These are phyloP conservation scores for Drosophila subpulchrella DNA, from an alignment of 1,140 invertebrate species.

Conservation along the genomic window DNA sequence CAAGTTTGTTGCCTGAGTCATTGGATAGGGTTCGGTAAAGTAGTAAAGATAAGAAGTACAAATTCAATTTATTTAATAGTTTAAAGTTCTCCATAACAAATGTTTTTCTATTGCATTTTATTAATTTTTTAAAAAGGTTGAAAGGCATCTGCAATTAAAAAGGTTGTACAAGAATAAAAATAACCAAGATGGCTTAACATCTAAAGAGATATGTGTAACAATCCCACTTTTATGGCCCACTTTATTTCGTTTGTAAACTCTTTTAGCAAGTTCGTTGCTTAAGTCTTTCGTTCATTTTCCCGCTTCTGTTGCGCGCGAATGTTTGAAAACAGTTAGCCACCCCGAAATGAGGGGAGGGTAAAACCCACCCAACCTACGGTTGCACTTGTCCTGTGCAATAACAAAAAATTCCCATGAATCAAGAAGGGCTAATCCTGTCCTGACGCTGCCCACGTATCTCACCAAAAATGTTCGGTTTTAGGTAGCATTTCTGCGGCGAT, in stretches of 20 bases:
- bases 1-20: too few relatives aligned
- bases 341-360: conserved; percentile 1
- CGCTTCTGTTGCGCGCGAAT: conserved; percentile 20
- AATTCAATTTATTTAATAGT: too few relatives aligned
- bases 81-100: too few relatives aligned
- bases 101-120: too few relatives aligned
- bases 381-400: conserved; percentile 54
- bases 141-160: too few relatives aligned
- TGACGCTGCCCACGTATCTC: conserved; percentile 28
- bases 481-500: too few relatives aligned
- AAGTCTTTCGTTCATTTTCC: conserved; percentile 1
- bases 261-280: conserved; percentile 13
- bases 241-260: background rate
- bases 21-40: too few relatives aligned
- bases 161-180: too few relatives aligned
- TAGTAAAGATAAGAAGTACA: too few relatives aligned
- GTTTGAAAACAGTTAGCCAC: conserved; percentile 45
- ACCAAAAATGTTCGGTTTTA: background rate
- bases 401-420: conserved; percentile 47
- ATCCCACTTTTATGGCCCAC: background rate
- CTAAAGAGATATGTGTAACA: background rate
- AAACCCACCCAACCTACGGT: conserved; percentile 27
- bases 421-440: conserved; percentile 49
- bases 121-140: too few relatives aligned
- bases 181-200: background rate